These are phyloP conservation scores for Cephalophus harveyi DNA, from an alignment of 2,113 vertebrate genomes.

Conservation along the genomic window DNA sequence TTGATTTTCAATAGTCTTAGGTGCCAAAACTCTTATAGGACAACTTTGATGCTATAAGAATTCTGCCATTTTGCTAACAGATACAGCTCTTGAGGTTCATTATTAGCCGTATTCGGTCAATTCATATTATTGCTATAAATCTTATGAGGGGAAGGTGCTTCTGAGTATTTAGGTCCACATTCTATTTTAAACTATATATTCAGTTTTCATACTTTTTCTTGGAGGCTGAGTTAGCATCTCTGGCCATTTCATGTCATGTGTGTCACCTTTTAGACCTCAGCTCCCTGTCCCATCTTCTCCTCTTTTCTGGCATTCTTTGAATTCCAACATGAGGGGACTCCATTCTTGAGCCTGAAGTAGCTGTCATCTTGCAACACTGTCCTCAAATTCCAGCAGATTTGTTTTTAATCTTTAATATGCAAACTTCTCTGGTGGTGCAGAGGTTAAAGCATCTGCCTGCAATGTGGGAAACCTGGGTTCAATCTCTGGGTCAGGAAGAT, in stretches of 20 bases:
- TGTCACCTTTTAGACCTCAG: neutral
- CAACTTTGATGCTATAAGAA: neutral
- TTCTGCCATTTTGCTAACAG: neutral
- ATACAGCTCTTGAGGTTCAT: neutral
- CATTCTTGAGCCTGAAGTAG: neutral
- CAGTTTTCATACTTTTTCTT: neutral
- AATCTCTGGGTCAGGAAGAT: too few species aligned
- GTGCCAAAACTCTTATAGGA: neutral
- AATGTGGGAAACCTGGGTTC: too few species aligned
- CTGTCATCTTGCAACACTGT: neutral
- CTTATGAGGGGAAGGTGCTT: neutral
- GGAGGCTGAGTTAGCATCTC: neutral
- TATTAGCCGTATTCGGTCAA: neutral
- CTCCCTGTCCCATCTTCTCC: neutral
- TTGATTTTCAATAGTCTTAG: neutral
- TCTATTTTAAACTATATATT: neutral
- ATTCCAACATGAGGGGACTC: neutral
- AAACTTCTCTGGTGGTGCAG: neutral
- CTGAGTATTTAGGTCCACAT: neutral
- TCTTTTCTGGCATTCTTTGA: neutral
- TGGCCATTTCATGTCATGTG: fast-evolving
- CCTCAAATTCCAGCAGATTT: neutral
- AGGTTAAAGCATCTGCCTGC: too few species aligned
- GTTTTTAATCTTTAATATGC: neutral
- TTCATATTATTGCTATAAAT: neutral